Conservation (phyloP, 2,888 invertebrate genomes). For the Melieria picta region DNA sequence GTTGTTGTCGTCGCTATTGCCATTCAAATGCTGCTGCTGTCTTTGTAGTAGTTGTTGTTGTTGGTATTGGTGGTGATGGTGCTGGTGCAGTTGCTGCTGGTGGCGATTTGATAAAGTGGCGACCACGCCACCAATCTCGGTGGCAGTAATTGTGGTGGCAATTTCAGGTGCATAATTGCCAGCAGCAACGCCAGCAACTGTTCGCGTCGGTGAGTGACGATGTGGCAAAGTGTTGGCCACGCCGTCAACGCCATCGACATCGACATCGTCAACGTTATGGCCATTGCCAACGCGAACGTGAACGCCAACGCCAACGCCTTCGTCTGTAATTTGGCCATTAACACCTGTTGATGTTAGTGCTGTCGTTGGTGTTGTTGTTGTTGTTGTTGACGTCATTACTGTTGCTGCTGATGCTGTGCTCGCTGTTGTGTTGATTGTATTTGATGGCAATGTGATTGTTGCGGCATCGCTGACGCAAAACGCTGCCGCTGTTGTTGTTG, state of each 20-base stretch:
- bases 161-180: slow-evolving; percentile 40
- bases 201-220: slow-evolving; percentile 20
- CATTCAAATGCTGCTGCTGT: slow-evolving; percentile 28
- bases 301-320: slow-evolving; percentile 53
- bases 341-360: slow-evolving; percentile 55
- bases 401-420: slow-evolving; percentile 38
- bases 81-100: slow-evolving; percentile 23
- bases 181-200: slow-evolving; percentile 19
- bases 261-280: slow-evolving; percentile 3
- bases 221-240: slow-evolving; percentile 29
- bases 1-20: slow-evolving; percentile 18
- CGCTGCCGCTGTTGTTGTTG: slow-evolving; percentile 35
- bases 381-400: slow-evolving; percentile 28
- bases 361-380: slow-evolving; percentile 44
- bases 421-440: slow-evolving; percentile 42
- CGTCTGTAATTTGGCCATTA: slow-evolving; percentile 62
- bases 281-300: slow-evolving; percentile 33
- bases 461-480: slow-evolving; percentile 33
- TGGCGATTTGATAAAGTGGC: slow-evolving; percentile 38
- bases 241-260: slow-evolving; percentile 36
- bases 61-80: slow-evolving; percentile 31
- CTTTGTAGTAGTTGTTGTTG: not conserved
- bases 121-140: slow-evolving; percentile 32
- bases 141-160: slow-evolving; percentile 27
- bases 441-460: slow-evolving; percentile 42